phyloP scores from a whole-genome alignment of 92 coral and sea anemone genomes.

The Scolanthus callimorphus region DNA sequence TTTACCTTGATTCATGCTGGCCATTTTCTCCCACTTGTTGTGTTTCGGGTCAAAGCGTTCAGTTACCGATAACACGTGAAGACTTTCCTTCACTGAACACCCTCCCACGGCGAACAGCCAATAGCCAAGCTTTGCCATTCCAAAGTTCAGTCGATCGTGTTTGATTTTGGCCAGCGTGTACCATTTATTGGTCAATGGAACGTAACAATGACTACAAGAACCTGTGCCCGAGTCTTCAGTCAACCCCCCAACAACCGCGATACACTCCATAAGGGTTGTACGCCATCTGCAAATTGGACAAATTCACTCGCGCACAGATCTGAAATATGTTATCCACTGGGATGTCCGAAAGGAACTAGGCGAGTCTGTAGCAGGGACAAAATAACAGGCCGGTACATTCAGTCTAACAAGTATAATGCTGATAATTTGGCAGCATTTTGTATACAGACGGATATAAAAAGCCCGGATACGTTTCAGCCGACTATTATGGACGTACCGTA shows the following conservation, averaged over 20 bases:
- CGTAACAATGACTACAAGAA: slow-evolving; percentile 65
- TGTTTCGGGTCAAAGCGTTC: slow-evolving; percentile 77
- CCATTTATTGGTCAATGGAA: slow-evolving; percentile 79
- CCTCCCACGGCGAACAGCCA: slow-evolving; percentile 67
- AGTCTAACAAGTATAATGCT: no score
- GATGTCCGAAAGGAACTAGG: no score
- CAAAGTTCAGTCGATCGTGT: slow-evolving; percentile 67
- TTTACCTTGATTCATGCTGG: slow-evolving; percentile 27
- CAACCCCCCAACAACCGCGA: slow-evolving; percentile 72
- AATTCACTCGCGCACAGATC: no score
- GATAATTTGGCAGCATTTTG: no score
- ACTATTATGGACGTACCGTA: no score
- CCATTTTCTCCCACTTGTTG: slow-evolving; percentile 69
- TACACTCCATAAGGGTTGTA: slow-evolving; percentile 57
- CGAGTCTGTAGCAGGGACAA: no score
- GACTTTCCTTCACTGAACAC: slow-evolving; percentile 48
- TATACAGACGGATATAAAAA: no score
- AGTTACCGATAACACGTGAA: slow-evolving; percentile 50
- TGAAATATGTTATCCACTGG: no score
- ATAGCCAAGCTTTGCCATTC: slow-evolving; percentile 57
- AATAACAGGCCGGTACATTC: no score
- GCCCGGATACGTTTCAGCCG: no score
- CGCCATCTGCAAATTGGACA: no score
- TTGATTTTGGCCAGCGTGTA: slow-evolving; percentile 61
- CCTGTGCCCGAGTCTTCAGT: slow-evolving; percentile 46